phyloP scores from a whole-genome alignment of 2,113 vertebrate genomes.

The Hucho hucho region DNA sequence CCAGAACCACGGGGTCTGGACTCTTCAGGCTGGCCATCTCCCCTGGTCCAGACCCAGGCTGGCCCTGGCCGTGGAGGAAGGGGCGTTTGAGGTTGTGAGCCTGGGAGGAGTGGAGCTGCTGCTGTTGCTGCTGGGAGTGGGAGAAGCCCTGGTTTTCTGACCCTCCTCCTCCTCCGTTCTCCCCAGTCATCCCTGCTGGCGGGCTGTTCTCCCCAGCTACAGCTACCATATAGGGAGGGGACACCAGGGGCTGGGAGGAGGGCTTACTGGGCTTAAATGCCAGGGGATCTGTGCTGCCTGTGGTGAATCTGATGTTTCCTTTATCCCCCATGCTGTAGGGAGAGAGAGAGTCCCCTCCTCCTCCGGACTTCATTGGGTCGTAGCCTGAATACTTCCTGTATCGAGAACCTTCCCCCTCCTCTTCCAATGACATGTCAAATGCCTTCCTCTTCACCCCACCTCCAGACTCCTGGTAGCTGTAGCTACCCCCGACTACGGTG shows the following conservation, averaged over 20 bases:
- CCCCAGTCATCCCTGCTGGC: conserved; percentile 74
- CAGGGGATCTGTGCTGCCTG: conserved; percentile 69
- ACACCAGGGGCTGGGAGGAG: conserved; percentile 78
- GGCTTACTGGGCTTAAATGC: conserved; percentile 82
- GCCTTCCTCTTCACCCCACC: conserved; percentile 88
- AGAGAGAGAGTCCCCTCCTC: conserved; percentile 76
- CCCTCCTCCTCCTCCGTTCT: conserved; percentile 52
- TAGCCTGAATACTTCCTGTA: conserved; percentile 87
- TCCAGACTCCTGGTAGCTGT: conserved; percentile 82
- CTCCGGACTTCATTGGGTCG: conserved; percentile 80
- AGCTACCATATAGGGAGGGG: conserved; percentile 72
- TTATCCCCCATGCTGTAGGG: conserved; percentile 80
- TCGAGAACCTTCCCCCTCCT: conserved; percentile 71
- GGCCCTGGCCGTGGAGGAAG: conserved; percentile 48
- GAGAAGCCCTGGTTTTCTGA: conserved; percentile 69
- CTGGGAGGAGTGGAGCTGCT: conserved; percentile 60
- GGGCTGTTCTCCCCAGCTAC: conserved; percentile 80
- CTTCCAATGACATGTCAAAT: conserved; percentile 79
- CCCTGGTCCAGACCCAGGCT: conserved; percentile 39
- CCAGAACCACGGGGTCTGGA: conserved; percentile 79
- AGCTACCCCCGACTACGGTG: conserved; percentile 79
- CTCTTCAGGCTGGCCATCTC: conserved; percentile 76
- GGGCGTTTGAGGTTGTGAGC: conserved; percentile 73
- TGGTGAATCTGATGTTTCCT: conserved; percentile 62
- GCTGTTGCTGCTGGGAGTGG: conserved; percentile 12